Evolutionary conservation across 1,140 invertebrate species (phyloP), one percentile per base, ranked within the genome.

Genomic region (Cotesia vestalis): DNA sequence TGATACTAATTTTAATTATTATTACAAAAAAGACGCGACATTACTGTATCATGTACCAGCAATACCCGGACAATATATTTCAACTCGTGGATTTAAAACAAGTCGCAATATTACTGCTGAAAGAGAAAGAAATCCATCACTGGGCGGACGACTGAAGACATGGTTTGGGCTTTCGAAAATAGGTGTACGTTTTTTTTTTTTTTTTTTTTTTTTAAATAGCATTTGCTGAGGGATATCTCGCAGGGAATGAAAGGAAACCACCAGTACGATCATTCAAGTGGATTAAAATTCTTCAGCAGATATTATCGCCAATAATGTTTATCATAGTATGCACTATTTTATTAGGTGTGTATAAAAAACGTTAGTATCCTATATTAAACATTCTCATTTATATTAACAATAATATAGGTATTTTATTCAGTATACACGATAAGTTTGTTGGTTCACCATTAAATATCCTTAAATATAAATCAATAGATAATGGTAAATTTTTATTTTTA

Each of bases 191-290:
- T 60, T 46, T n/a, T 61, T 11, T 60, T 36, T 3, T 40, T 35
- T 12, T 60, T 2, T 61, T 20, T 5, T 69, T 69, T 57, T 59
- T 14, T n/a, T 55, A 95, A 88, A 89, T 95, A 74, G 95, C 95
- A 0, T 97, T 97, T 87, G 94, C 94, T 61, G 95, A 97, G 86
- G 96, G 96, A 5, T 97, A 96, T 84, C 80, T 94, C 61, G 90
- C 94, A 59, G 94, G 92, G 77, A 86, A 87, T 68, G 83, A 83
- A 60, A 87, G 85, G 78, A 85, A 86, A 77, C 88, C 90, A 71
- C 88, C 88, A 4, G 89, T 89, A 4, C 91, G 91, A 84, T 89
- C 91, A 11, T 89, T 90, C 70, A 91, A 91, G 77, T 92, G 92
- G 84, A 87, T 94, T 27, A 92, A 92, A 86, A 85, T 93, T 53